These are phyloP conservation scores for Odobenus rosmarus DNA, from an alignment of 2,113 vertebrate genomes.

Conservation along the genomic window DNA sequence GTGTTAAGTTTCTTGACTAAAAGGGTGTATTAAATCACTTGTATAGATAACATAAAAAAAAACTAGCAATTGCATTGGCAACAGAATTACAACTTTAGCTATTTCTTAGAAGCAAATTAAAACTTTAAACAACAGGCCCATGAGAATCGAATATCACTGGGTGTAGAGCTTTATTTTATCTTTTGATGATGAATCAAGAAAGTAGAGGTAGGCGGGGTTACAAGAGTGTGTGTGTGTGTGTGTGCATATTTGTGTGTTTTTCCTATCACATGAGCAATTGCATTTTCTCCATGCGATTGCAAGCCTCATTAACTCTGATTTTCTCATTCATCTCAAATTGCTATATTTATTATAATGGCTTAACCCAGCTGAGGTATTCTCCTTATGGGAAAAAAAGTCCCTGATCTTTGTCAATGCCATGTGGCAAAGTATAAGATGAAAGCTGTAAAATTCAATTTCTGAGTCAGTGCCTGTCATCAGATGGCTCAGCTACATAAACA, in stretches of 20 bases:
- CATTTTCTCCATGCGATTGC: slow-evolving; percentile 1
- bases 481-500: background rate
- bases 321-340: slow-evolving; percentile 62
- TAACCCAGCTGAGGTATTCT: slow-evolving; percentile 42
- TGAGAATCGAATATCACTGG: background rate
- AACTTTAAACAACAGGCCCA: background rate
- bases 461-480: background rate
- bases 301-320: slow-evolving; percentile 68
- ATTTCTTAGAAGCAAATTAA: background rate
- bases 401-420: slow-evolving; percentile 12
- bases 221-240: too few relatives aligned
- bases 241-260: background rate
- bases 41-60: background rate
- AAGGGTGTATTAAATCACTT: background rate
- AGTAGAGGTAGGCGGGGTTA: background rate
- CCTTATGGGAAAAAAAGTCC: background rate
- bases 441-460: slow-evolving; percentile 12
- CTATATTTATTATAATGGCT: slow-evolving; percentile 45
- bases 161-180: background rate
- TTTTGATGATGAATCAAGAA: background rate
- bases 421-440: background rate
- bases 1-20: background rate
- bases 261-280: background rate
- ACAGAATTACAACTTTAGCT: background rate
- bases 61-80: background rate